Percentiles rank a stretch among this genome's conserved stretches.
These are phyloP conservation scores for Drosophila nigricruria DNA, from an alignment of 2,888 invertebrate species.

Conservation along the genomic window DNA sequence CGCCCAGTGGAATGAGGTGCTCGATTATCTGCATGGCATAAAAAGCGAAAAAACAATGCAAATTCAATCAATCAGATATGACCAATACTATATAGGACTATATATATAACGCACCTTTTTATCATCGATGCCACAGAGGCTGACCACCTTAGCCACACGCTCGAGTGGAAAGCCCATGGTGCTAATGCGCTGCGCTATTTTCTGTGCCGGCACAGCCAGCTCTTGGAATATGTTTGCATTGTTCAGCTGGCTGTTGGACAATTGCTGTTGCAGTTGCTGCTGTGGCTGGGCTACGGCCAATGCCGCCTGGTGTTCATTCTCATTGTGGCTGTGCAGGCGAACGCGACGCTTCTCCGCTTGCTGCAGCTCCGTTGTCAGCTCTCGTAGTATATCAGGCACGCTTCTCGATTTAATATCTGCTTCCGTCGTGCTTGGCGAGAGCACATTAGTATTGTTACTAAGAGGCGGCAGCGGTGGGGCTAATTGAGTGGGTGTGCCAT, in stretches of 20 bases:
- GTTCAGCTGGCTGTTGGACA: conserved; percentile 2
- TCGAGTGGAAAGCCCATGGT: conserved; percentile 95
- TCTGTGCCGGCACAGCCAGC: conserved; percentile 86
- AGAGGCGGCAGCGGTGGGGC: conserved; percentile 4
- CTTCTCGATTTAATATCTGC: conserved; percentile 86
- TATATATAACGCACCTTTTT: conserved; percentile 59
- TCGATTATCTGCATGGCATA: conserved; percentile 89
- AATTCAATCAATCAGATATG: not conserved
- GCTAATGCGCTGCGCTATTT: conserved; percentile 90
- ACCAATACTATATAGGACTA: too few relatives aligned
- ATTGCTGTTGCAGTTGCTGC: conserved; percentile 2
- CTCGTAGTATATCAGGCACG: conserved; percentile 91
- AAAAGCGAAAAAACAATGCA: not conserved
- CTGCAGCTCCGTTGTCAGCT: conserved; percentile 89
- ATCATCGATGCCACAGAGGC: conserved; percentile 91
- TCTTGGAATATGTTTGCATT: conserved; percentile 53
- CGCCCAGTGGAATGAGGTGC: conserved; percentile 91
- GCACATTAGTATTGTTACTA: conserved; percentile 17
- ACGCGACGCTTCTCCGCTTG: conserved; percentile 86
- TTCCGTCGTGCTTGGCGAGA: conserved; percentile 36
- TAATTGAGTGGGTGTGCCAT: conserved; percentile 55
- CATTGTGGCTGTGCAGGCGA: conserved; percentile 87
- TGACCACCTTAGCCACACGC: conserved; percentile 92
- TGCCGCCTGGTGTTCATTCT: conserved; percentile 54
- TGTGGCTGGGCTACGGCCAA: conserved; percentile 28